Base-by-base conservation (phyloP, 2,797 vertebrate species). In the Chrosomus eos region DNA sequence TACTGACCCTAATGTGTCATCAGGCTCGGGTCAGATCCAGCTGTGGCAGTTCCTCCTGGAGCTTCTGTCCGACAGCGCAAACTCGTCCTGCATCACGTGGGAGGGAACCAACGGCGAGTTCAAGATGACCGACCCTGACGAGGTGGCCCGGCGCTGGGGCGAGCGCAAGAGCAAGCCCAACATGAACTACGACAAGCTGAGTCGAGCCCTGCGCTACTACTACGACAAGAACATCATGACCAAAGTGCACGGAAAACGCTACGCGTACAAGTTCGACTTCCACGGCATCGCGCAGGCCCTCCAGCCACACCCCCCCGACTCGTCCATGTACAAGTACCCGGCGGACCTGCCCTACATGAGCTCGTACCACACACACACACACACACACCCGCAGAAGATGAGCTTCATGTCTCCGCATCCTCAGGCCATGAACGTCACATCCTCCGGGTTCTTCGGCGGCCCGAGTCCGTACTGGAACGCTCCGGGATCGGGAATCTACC, bases 191-290 rank as follows among this genome's bases (percentile, higher is more conserved):
- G 96, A 97, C 88, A 97, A 97, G 89, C 95, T 97, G 84, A 97
- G 96, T 90, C 96, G 96, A 0, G 96, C 96, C 0, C 94, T 97
- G 64, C 96, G 96, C 88, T 97, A 97, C 92, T 97, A 97, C 90
- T 97, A 97, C 0, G 96, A 97, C 91, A 97, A 97, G 91, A 97
- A 97, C 92, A 97, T 97, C 94, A 97, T 97, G 96, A 97, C 96
- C 93, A 97, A 97, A 81, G 96, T 97, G 83, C 96, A 97, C 0
- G 96, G 96, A 84, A 97, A 97, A 90, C 95, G 96, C 87, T 97
- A 97, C 0, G 96, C 96, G 88, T 97, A 97, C 93, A 97, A 97
- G 88, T 97, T 97, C 26, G 96, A 97, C 92, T 97, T 97, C 94
- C 96, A 97, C 0, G 96, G 96, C 38, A 97, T 97, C 0, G 96